A percentile compares a stretch with the other conserved stretches of the same genome.
Evolutionary conservation across 2,113 vertebrate species (phyloP).

Genomic region (Mobula hypostoma): DNA sequence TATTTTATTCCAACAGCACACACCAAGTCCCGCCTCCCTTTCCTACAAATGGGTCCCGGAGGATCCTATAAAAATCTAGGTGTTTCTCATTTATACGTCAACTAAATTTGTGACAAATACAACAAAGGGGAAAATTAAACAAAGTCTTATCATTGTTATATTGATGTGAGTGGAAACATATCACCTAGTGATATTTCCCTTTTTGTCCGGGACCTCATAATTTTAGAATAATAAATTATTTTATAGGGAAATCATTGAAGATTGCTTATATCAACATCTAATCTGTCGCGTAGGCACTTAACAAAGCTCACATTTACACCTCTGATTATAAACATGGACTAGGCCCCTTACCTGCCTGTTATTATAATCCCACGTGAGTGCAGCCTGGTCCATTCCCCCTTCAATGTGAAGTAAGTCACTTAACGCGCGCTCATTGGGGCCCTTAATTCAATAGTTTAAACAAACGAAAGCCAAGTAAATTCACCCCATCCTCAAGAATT

Average conservation of each 20-base stretch:
- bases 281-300: not conserved
- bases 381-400: not conserved
- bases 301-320: not conserved
- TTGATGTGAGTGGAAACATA: no score
- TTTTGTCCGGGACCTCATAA: not conserved
- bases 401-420: not conserved
- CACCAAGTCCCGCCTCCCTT: no score
- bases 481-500: no score
- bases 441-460: not conserved
- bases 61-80: not conserved
- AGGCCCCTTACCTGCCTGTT: not conserved
- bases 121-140: not conserved
- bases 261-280: not conserved
- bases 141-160: no score
- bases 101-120: not conserved
- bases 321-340: not conserved
- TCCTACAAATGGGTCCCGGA: not conserved
- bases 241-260: not conserved
- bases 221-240: not conserved
- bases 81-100: not conserved
- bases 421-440: not conserved
- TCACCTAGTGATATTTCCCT: not conserved
- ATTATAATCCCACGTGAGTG: constrained; percentile 17
- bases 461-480: not conserved
- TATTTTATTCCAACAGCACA: not conserved